Conservation (phyloP, 2,888 invertebrate genomes). For the Trissolcus brochymenae region DNA sequence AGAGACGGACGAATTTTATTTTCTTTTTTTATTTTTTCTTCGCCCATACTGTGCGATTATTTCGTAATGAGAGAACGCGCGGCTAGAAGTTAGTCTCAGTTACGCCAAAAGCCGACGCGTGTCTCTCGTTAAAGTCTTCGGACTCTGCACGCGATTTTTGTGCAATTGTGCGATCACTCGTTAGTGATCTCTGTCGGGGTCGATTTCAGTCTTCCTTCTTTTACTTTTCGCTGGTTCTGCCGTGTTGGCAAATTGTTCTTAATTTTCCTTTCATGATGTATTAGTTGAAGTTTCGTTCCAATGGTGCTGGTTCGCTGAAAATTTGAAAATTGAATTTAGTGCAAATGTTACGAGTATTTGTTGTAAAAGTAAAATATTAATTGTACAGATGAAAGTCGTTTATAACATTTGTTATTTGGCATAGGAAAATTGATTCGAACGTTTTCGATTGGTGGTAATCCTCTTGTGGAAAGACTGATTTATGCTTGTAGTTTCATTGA, state of each 20-base stretch:
- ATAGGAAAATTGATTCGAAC: conserved; percentile 6
- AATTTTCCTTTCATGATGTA: too few relatives aligned
- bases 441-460: conserved; percentile 25
- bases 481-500: conserved; percentile 46
- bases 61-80: conserved; percentile 52
- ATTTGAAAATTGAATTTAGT: background rate
- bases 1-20: conserved; percentile 61
- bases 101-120: conserved; percentile 64
- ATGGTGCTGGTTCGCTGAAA: background rate
- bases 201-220: conserved; percentile 13
- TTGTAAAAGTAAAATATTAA: too few relatives aligned
- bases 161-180: conserved; percentile 72
- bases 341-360: too few relatives aligned
- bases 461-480: conserved; percentile 40
- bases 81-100: conserved; percentile 48
- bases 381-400: too few relatives aligned
- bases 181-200: conserved; percentile 52
- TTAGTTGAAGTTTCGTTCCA: too few relatives aligned
- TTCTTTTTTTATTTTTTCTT: conserved; percentile 18
- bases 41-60: conserved; percentile 41
- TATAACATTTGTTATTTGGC: too few relatives aligned
- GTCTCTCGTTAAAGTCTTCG: conserved; percentile 75
- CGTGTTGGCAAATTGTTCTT: too few relatives aligned
- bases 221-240: conserved; percentile 8
- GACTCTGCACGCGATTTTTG: conserved; percentile 64